Percentiles rank a stretch among this genome's conserved stretches.
phyloP scores from a whole-genome alignment of 2,888 invertebrate genomes.

The Eristalis arbustorum region DNA sequence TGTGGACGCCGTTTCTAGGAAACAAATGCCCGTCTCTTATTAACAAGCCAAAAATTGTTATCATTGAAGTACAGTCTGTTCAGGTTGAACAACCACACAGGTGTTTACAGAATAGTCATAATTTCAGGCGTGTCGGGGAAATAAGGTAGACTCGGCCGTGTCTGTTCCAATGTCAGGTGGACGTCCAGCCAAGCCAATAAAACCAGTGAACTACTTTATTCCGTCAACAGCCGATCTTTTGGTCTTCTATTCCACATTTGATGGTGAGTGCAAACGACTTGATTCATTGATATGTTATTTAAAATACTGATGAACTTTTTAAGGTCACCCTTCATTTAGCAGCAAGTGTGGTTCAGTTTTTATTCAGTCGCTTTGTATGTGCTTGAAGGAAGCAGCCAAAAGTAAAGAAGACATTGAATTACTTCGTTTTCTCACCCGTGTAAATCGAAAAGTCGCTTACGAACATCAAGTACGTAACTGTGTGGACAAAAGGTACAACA shows the following conservation, averaged over 20 bases:
- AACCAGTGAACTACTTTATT: slow-evolving; percentile 82
- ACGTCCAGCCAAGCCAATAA: slow-evolving; percentile 67
- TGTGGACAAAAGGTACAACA: slow-evolving; percentile 74
- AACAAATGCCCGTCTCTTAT: slow-evolving; percentile 83
- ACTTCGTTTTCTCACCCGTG: slow-evolving; percentile 84
- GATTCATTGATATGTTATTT: too few relatives aligned
- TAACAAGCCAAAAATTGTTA: slow-evolving; percentile 87
- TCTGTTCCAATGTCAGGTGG: slow-evolving; percentile 75
- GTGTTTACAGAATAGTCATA: background rate
- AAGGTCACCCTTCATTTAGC: slow-evolving; percentile 85
- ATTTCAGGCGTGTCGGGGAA: slow-evolving; percentile 84
- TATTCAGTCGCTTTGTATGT: slow-evolving; percentile 84
- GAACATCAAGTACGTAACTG: slow-evolving; percentile 82
- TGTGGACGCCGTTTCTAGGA: slow-evolving; percentile 84
- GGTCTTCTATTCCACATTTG: slow-evolving; percentile 85
- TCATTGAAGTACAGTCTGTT: slow-evolving; percentile 83
- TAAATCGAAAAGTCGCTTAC: slow-evolving; percentile 84
- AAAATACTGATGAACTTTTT: background rate
- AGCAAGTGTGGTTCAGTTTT: slow-evolving; percentile 88
- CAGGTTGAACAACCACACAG: background rate
- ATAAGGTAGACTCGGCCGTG: slow-evolving; percentile 79
- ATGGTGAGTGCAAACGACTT: slow-evolving; percentile 81
- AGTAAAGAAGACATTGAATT: slow-evolving; percentile 82
- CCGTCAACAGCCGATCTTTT: slow-evolving; percentile 87
- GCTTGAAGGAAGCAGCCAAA: slow-evolving; percentile 80